Base-by-base conservation (phyloP, 2,888 invertebrate genomes). In the Entomobrya multifasciata region DNA sequence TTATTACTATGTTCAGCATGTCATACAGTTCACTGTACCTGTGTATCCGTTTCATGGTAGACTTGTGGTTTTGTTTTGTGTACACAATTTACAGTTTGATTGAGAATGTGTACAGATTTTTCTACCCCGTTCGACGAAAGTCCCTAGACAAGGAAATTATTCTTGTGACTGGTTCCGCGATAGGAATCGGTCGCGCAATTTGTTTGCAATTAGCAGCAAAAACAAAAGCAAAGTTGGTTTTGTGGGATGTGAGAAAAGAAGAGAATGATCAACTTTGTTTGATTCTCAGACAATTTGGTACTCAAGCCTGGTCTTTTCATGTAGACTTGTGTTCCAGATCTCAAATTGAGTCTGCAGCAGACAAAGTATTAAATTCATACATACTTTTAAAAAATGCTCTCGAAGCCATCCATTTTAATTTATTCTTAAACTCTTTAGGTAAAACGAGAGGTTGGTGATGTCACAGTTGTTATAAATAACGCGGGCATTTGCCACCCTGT, bases 401-500 rank as follows among this genome's bases (percentile, higher is more conserved):
- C n/a, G n/a, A n/a, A n/a, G n/a, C n/a, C n/a, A n/a, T n/a, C n/a
- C n/a, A n/a, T n/a, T n/a, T n/a, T n/a, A n/a, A n/a, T n/a, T n/a
- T n/a, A n/a, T n/a, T n/a, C n/a, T n/a, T n/a, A n/a, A n/a, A n/a
- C n/a, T n/a, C n/a, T n/a, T n/a, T n/a, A 93, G 89, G 93, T 95
- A 13, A 93, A 93, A 88, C 92, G 92, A 52, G 94, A 95, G 67
- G 91, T 95, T 36, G 94, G 95, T 15, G 93, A 94, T 91, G 93
- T 95, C 11, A 94, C 94, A 79, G 95, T 95, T 94, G 90, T 95
- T 65, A 94, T 95, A 87, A 97, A 97, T 93, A 97, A 97, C 93
- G 97, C 97, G 0, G 97, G 97, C 6, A 95, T 97, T 88, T 96
- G 96, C 95, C 96, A 96, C 0, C 95, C 95, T 91, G 95, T 95